Evolutionary conservation across 2,888 invertebrate species (phyloP), one percentile per base, ranked within the genome.

Genomic region (Cantharis rustica): DNA sequence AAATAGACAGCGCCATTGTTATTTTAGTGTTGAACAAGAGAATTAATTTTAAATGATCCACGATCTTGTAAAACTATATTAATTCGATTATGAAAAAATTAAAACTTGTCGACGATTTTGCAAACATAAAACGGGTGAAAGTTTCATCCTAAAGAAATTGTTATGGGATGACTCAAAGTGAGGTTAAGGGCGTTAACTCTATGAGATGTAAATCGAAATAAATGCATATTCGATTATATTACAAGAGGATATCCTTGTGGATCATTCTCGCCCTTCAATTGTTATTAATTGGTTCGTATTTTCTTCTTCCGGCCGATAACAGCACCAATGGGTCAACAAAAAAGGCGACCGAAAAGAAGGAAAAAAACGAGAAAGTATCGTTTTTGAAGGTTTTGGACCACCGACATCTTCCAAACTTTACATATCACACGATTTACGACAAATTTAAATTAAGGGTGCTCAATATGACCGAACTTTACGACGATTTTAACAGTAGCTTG

Each of bases 401-500:
- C 10, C 11, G 61, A 66, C 23, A 69, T 31, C 15, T 69, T 11
- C 61, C 47, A 70, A 77, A 78, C 63, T 76, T 79, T 64, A 85
- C 85, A 86, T 87, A 87, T 85, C 86, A 86, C 75, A 86, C 83
- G 26, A 77, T 83, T 70, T 77, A 80, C 20, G 82, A 81, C 80
- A 83, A 82, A 79, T 81, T 85, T 75, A 78, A 80, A 68, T 80
- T 87, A 68, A 82, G 79, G 77, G 81, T 79, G 23, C 75, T 84
- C 15, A 82, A 81, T 69, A 85, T 84, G 66, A 81, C 82, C 72
- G 79, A 84, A 16, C 83, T 82, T 78, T 88, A 84, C 76, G 83
- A 84, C 64, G 87, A 89, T 81, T 88, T 88, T 77, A 88, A 88
- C 75, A 87, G 88, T 11, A 88, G 88, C 80, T 79, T 89, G 78